These are phyloP conservation scores for Lathamus discolor DNA, from an alignment of 2,113 vertebrate species.

Conservation along the genomic window DNA sequence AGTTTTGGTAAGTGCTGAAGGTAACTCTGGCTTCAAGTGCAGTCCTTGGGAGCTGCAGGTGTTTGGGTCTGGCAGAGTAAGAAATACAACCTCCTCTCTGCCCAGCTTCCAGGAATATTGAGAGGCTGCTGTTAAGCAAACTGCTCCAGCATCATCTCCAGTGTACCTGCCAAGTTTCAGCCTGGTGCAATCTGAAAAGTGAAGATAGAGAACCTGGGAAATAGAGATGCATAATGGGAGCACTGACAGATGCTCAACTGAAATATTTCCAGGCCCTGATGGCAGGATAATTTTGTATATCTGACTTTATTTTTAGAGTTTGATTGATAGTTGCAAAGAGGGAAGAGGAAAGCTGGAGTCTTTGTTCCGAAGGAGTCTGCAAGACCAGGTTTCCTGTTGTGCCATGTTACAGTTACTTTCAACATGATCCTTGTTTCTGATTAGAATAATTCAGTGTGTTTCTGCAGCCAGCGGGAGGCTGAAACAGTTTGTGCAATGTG, in stretches of 20 bases:
- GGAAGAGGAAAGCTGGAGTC: constrained; percentile 7
- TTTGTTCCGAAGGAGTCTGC: neutral
- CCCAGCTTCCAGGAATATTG: neutral
- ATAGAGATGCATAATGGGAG: neutral
- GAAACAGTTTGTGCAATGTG: constrained; percentile 13
- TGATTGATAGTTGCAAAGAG: neutral
- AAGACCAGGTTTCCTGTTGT: neutral
- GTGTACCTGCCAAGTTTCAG: constrained; percentile 27
- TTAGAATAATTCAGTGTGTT: neutral
- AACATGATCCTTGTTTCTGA: constrained; percentile 4
- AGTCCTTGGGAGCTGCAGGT: neutral
- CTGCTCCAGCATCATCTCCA: neutral
- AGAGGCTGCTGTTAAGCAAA: constrained; percentile 30
- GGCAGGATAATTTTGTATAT: constrained; percentile 26
- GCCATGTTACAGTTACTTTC: neutral
- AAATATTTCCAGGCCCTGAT: constrained; percentile 23
- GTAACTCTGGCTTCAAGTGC: fast-evolving
- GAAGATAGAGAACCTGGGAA: constrained; percentile 22
- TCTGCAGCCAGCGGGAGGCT: constrained; percentile 9
- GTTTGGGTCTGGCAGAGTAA: neutral
- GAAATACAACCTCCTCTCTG: neutral
- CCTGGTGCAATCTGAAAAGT: constrained; percentile 12
- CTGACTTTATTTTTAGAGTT: constrained; percentile 37
- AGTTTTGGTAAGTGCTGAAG: neutral
- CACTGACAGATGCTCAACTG: constrained; percentile 18